Conservation (phyloP, 2,797 vertebrate genomes). For the Leucoraja ocellata region DNA sequence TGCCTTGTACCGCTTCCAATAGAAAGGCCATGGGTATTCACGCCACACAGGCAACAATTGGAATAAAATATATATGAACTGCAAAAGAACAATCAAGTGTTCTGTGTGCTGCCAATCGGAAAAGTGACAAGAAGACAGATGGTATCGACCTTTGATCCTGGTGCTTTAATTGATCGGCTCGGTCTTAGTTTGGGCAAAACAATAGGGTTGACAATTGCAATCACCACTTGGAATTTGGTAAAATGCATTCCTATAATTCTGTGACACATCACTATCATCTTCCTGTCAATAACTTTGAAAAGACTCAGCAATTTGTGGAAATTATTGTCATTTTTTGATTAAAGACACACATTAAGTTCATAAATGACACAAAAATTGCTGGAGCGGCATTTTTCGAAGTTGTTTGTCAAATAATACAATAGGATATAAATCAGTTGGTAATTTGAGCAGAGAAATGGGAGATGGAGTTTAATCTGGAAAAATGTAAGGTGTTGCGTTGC, state of each 20-base stretch:
- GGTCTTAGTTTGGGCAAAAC: background rate
- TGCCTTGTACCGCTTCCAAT: background rate
- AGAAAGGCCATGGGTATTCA: background rate
- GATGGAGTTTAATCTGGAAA: too few species aligned
- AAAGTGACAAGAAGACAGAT: background rate
- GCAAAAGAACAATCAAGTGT: background rate
- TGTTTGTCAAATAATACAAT: too few species aligned
- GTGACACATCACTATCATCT: background rate
- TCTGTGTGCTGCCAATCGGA: background rate
- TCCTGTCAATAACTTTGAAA: background rate
- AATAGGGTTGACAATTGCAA: background rate
- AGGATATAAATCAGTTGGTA: too few species aligned
- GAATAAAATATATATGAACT: background rate
- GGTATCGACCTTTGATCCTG: slow-evolving; percentile 9
- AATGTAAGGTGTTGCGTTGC: too few species aligned
- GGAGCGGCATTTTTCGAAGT: too few species aligned
- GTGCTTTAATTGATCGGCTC: background rate
- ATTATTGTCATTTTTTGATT: background rate
- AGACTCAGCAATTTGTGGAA: background rate
- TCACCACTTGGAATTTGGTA: background rate
- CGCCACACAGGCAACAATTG: background rate
- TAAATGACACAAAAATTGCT: too few species aligned
- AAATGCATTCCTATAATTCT: background rate
- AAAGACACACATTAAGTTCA: background rate
- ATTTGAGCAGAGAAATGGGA: too few species aligned